Conservation (phyloP, 2,797 vertebrate species). For the Clarias fuscus region DNA sequence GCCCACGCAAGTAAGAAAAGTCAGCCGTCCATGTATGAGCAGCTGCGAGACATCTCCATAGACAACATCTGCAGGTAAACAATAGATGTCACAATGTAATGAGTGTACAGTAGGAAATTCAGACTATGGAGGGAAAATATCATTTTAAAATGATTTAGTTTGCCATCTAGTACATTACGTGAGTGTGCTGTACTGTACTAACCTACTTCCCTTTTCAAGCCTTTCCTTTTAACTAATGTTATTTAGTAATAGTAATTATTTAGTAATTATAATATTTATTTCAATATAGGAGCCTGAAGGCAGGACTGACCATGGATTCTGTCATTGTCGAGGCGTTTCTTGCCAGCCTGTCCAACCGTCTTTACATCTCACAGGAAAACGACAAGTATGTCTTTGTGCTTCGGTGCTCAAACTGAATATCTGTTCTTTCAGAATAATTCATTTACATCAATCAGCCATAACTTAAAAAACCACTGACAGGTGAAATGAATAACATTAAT, state of each 20-base stretch:
- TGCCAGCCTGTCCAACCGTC: constrained; percentile 94
- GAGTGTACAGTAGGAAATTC: no score
- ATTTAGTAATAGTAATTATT: no score
- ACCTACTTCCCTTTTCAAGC: no score
- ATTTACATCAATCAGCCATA: not conserved
- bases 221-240: not conserved
- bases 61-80: constrained; percentile 96
- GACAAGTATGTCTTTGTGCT: constrained; percentile 83
- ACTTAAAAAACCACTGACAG: no score
- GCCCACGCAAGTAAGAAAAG: constrained; percentile 81
- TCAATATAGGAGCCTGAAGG: constrained; percentile 86
- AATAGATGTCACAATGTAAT: fast-evolving
- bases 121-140: not conserved
- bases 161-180: not conserved
- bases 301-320: constrained; percentile 88
- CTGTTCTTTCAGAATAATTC: not conserved
- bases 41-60: constrained; percentile 95
- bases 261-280: not conserved
- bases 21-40: constrained; percentile 96
- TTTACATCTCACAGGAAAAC: constrained; percentile 97
- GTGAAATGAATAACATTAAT: no score
- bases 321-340: constrained; percentile 97
- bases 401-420: not conserved
- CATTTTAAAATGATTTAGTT: not conserved
- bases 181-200: not conserved